Conservation (phyloP, 2,888 invertebrate genomes). For the Hyposoter dolosus region DNA sequence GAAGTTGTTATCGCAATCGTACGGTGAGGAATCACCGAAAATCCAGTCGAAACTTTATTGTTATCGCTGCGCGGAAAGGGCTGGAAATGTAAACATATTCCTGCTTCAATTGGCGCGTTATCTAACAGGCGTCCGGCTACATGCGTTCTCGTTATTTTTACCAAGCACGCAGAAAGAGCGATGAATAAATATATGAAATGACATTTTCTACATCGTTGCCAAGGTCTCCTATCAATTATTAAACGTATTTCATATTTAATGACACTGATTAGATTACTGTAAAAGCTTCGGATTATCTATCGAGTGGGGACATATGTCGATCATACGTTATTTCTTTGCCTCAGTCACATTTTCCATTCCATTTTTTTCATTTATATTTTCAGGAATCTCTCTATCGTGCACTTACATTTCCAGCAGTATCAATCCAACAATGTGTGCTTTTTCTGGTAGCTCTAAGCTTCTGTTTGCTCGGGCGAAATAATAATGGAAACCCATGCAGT, state of each 20-base stretch:
- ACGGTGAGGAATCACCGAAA: constrained; percentile 24
- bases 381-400: constrained; percentile 44
- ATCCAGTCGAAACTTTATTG: constrained; percentile 15
- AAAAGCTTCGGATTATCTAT: constrained; percentile 82
- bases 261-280: constrained; percentile 82
- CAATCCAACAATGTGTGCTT: constrained; percentile 45
- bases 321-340: constrained; percentile 54
- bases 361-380: constrained; percentile 24
- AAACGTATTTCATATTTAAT: constrained; percentile 81
- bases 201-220: constrained; percentile 44
- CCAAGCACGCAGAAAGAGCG: background rate
- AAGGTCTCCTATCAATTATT: constrained; percentile 76
- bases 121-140: constrained; percentile 31
- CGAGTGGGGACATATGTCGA: constrained; percentile 81
- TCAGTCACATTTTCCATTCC: constrained; percentile 26
- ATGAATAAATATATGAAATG: constrained; percentile 12
- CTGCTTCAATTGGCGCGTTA: constrained; percentile 33
- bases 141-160: constrained; percentile 22
- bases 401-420: constrained; percentile 37
- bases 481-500: constrained; percentile 29
- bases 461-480: constrained; percentile 55
- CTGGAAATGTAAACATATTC: constrained; percentile 39
- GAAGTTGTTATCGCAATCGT: background rate
- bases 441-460: constrained; percentile 21
- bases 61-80: background rate